Evolutionary conservation across 2,797 vertebrate genomes (phyloP).

Genomic region (Acropternis orthonyx): DNA sequence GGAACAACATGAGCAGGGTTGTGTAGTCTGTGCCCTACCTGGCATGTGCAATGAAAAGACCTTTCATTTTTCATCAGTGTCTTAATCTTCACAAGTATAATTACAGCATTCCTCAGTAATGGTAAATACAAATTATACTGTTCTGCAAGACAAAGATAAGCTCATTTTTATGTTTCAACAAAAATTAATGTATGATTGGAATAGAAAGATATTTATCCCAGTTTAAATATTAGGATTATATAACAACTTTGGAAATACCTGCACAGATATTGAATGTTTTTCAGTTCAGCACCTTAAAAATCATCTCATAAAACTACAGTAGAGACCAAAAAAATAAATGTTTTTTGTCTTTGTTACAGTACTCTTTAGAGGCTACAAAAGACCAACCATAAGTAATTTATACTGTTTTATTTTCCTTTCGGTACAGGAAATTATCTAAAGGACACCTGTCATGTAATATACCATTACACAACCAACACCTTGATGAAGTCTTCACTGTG

Average conservation of each 20-base stretch:
- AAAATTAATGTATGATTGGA: slow-evolving; percentile 39
- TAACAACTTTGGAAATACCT: neutral
- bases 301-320: neutral
- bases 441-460: neutral
- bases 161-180: slow-evolving; percentile 57
- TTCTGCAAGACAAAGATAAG: slow-evolving; percentile 75
- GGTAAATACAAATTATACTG: slow-evolving; percentile 60
- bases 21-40: neutral
- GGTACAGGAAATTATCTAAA: neutral
- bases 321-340: neutral
- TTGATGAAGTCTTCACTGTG: neutral
- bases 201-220: slow-evolving; percentile 37
- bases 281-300: neutral
- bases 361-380: neutral
- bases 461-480: neutral
- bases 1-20: neutral
- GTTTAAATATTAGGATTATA: neutral
- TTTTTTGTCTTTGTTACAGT: neutral
- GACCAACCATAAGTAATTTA: neutral
- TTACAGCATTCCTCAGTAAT: slow-evolving; percentile 54
- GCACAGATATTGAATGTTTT: neutral
- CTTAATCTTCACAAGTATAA: slow-evolving; percentile 71
- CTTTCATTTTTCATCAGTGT: slow-evolving; percentile 55
- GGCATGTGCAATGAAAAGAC: slow-evolving; percentile 32
- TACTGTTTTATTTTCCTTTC: neutral